Conservation (phyloP, 2,113 vertebrate genomes). For the Eclectus roratus region DNA sequence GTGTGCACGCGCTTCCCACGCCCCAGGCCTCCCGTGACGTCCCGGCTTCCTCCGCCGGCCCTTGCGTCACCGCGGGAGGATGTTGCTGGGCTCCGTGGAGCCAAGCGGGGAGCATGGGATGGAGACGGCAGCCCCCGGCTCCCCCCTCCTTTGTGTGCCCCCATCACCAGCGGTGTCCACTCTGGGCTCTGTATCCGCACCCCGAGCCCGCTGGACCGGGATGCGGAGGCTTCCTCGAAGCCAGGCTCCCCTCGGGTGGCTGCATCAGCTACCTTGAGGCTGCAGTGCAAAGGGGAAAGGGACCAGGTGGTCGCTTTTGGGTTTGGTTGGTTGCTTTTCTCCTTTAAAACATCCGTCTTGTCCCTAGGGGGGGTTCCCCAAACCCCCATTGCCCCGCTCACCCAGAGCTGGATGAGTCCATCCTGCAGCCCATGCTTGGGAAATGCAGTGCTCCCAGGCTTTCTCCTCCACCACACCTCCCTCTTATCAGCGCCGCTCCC, state of each 20-base stretch:
- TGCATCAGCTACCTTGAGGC: background rate
- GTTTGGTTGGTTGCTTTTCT: background rate
- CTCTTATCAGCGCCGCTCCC: background rate
- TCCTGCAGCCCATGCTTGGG: background rate
- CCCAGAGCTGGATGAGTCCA: background rate
- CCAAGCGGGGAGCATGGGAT: background rate
- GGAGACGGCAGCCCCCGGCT: background rate
- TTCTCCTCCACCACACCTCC: background rate
- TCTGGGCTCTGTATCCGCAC: background rate
- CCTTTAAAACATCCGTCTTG: background rate
- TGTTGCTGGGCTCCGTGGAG: background rate
- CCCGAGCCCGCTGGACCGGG: background rate
- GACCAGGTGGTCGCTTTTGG: background rate
- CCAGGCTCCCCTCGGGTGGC: background rate
- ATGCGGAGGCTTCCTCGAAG: background rate
- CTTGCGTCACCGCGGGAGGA: conserved; percentile 54
- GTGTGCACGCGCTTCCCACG: conserved; percentile 52
- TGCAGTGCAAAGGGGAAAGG: rapidly evolving
- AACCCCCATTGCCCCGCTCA: rapidly evolving
- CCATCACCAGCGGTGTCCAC: background rate
- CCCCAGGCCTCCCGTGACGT: conserved; percentile 51
- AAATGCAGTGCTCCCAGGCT: background rate
- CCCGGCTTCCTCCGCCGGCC: conserved; percentile 48
- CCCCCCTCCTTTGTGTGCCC: background rate
- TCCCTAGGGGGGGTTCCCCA: background rate